Percentiles rank a stretch among this genome's conserved stretches.
Evolutionary conservation across 2,888 invertebrate genomes (phyloP).

Genomic region (Adineta ricciae): DNA sequence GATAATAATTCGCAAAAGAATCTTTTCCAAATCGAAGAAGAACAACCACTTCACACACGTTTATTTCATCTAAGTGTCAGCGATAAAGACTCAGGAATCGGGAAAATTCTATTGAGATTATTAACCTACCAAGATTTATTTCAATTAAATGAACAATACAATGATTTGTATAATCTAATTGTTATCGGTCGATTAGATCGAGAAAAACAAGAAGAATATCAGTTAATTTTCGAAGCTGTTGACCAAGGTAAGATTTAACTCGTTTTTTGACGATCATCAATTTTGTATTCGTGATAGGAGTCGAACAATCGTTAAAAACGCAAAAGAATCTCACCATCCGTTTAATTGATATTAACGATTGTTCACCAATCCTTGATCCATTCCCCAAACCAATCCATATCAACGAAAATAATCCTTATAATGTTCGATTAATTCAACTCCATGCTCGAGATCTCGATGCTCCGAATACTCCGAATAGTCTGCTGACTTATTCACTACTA

Average conservation of each 20-base stretch:
- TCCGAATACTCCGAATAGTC: background rate
- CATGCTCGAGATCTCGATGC: background rate
- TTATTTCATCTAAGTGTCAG: conserved; percentile 16
- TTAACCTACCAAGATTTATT: conserved; percentile 1
- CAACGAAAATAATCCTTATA: background rate
- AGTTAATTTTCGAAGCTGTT: background rate
- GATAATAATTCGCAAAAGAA: background rate
- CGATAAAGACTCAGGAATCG: conserved; percentile 1
- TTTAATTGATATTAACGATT: conserved; percentile 17
- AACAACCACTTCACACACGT: background rate
- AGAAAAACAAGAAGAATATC: conserved; percentile 5
- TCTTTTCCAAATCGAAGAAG: conserved; percentile 13
- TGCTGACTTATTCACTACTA: background rate
- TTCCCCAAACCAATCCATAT: background rate
- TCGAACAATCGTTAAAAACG: background rate
- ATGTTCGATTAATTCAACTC: background rate
- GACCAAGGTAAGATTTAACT: conserved; percentile 12
- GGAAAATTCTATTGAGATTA: background rate
- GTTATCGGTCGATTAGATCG: conserved; percentile 4
- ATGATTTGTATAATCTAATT: background rate
- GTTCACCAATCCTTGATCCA: background rate
- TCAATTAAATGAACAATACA: conserved; percentile 22
- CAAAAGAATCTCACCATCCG: background rate
- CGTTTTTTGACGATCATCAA: too few relatives aligned
- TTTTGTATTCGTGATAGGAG: background rate